Conservation (phyloP, 2,797 vertebrate species). For the Carapus acus region DNA sequence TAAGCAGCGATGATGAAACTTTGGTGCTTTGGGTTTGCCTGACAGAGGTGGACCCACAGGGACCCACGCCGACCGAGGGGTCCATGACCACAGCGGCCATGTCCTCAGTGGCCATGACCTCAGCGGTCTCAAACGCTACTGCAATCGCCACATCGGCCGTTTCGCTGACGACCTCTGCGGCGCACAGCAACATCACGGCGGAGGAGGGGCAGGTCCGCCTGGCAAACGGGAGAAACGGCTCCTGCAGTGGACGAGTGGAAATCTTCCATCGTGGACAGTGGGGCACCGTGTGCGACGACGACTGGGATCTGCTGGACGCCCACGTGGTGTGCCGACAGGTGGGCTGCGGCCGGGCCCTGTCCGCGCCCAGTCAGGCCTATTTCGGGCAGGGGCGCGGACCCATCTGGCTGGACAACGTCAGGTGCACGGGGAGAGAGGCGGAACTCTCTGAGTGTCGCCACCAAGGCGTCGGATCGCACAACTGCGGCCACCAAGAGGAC, state of each 20-base stretch:
- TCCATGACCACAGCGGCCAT: too few relatives aligned
- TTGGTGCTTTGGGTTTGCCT: too few relatives aligned
- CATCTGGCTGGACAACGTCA: conserved; percentile 55
- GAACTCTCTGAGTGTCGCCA: conserved; percentile 40
- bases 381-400: conserved; percentile 50
- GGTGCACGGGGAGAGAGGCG: conserved; percentile 41
- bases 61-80: too few relatives aligned
- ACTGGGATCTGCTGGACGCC: conserved; percentile 43
- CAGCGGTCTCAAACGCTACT: too few relatives aligned
- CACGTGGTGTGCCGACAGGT: conserved; percentile 59
- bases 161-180: too few relatives aligned
- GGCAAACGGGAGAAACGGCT: conserved; percentile 32
- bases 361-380: conserved; percentile 1
- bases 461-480: conserved; percentile 36
- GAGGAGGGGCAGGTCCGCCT: conserved; percentile 42
- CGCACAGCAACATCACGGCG: conserved; percentile 4
- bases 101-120: too few relatives aligned
- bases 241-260: conserved; percentile 60
- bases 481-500: conserved; percentile 52
- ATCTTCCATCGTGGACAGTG: conserved; percentile 49
- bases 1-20: too few relatives aligned
- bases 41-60: too few relatives aligned
- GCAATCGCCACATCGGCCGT: too few relatives aligned
- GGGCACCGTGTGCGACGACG: conserved; percentile 60
- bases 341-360: conserved; percentile 50